Conservation (phyloP, 1,140 invertebrate species). For the Littorina saxatilis region DNA sequence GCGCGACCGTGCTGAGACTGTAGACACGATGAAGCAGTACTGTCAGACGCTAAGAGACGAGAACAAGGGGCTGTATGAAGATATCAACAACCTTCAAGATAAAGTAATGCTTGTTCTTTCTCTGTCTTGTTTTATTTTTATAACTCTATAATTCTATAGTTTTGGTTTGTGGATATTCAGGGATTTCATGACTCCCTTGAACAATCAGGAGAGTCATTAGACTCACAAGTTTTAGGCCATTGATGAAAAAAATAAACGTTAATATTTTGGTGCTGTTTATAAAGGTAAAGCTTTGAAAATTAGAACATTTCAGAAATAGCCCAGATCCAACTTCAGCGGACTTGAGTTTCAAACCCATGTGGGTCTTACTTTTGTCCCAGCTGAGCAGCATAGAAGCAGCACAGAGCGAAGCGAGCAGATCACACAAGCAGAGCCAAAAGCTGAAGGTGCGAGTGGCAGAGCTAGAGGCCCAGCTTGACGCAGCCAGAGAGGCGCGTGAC, state of each 20-base stretch:
- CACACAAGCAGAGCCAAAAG: constrained; percentile 48
- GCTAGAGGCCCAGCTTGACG: constrained; percentile 49
- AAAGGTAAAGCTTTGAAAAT: too few species aligned
- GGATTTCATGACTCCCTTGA: too few species aligned
- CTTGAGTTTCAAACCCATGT: too few species aligned
- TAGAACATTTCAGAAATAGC: too few species aligned
- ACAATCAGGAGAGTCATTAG: too few species aligned
- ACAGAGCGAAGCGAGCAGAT: constrained; percentile 48
- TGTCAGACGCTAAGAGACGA: constrained; percentile 46
- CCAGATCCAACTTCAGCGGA: too few species aligned
- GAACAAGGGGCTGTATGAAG: constrained; percentile 36
- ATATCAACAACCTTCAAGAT: constrained; percentile 40
- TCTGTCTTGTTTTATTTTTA: too few species aligned
- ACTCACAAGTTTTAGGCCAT: too few species aligned
- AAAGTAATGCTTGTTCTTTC: constrained; percentile 35
- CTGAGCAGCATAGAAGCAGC: constrained; percentile 47
- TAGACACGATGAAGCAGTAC: constrained; percentile 33
- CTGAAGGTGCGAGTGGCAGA: constrained; percentile 46
- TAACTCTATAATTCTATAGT: too few species aligned
- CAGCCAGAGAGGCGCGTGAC: constrained; percentile 36
- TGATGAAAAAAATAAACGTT: too few species aligned
- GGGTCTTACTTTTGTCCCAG: not conserved
- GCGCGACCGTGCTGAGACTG: constrained; percentile 25
- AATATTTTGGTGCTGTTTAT: too few species aligned
- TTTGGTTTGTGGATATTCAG: too few species aligned